Evolutionary conservation across 1,140 invertebrate species (phyloP).

Genomic region (Heliconius hermathena): DNA sequence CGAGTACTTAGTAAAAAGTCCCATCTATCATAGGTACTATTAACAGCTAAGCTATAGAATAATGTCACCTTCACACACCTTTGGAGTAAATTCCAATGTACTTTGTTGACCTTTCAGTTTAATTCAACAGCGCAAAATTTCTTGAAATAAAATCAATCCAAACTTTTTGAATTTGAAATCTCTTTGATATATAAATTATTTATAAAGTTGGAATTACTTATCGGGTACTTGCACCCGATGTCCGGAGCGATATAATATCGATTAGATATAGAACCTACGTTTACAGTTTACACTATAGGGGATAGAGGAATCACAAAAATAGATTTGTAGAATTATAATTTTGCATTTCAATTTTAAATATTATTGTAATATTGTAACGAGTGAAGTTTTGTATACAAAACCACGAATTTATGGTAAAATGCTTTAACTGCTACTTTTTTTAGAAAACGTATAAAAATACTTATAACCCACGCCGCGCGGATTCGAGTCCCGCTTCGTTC

Average conservation of each 20-base stretch:
- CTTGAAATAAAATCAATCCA: slow-evolving; percentile 44
- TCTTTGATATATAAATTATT: slow-evolving; percentile 35
- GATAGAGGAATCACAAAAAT: no score
- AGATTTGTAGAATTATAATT: no score
- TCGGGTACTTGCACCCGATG: slow-evolving; percentile 9
- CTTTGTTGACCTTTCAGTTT: slow-evolving; percentile 36
- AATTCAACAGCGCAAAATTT: slow-evolving; percentile 38
- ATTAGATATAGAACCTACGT: not conserved
- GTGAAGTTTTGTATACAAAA: no score
- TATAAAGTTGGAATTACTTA: slow-evolving; percentile 33
- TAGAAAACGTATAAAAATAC: no score
- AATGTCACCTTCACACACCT: slow-evolving; percentile 35
- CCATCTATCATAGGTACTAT: not conserved
- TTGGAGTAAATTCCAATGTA: slow-evolving; percentile 20
- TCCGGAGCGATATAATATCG: slow-evolving; percentile 1
- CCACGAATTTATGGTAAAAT: no score
- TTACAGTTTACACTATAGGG: no score
- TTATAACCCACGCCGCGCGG: no score
- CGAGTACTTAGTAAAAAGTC: no score
- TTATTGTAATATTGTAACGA: no score
- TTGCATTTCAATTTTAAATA: no score
- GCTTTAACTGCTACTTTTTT: no score
- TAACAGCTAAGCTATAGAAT: not conserved
- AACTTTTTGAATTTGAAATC: slow-evolving; percentile 54
- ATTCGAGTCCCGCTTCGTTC: no score